These are phyloP conservation scores for Caenorhabditis panamensis DNA, from an alignment of 2,888 invertebrate species.

Conservation along the genomic window DNA sequence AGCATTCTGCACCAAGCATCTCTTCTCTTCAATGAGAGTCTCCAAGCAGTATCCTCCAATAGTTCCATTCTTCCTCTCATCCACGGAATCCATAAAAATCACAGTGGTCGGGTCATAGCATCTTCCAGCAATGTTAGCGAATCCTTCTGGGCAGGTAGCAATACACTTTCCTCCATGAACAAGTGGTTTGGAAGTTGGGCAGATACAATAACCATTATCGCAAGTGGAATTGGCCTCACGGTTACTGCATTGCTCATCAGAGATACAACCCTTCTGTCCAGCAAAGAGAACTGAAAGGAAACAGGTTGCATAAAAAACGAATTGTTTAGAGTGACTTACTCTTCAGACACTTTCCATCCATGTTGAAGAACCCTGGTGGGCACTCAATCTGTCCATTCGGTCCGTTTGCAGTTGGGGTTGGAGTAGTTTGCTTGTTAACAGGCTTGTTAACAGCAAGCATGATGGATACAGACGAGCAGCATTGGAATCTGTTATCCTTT, in stretches of 20 bases:
- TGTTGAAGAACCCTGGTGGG: conserved; percentile 71
- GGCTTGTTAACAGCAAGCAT: conserved; percentile 67
- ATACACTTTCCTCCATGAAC: conserved; percentile 79
- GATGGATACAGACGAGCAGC: conserved; percentile 71
- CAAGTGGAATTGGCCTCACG: conserved; percentile 77
- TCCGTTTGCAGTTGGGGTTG: conserved; percentile 29
- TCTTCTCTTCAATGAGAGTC: conserved; percentile 79
- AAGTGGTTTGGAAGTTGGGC: conserved; percentile 73
- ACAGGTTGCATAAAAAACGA: background rate
- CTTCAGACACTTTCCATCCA: conserved; percentile 74
- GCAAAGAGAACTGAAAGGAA: conserved; percentile 74
- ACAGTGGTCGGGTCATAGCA: conserved; percentile 81
- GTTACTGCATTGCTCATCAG: conserved; percentile 77
- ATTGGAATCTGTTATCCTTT: conserved; percentile 73
- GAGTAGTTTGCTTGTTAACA: conserved; percentile 48
- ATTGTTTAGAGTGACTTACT: conserved; percentile 58
- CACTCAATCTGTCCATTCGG: conserved; percentile 66
- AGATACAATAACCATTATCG: conserved; percentile 78
- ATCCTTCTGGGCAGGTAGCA: conserved; percentile 78
- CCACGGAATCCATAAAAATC: conserved; percentile 81
- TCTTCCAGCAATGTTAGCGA: conserved; percentile 79
- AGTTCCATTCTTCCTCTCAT: conserved; percentile 79
- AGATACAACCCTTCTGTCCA: conserved; percentile 80
- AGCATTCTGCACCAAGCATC: conserved; percentile 76
- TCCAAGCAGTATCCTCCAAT: conserved; percentile 80